phyloP scores from a whole-genome alignment of 2,797 vertebrate species.

The Halcyon chelicuti region DNA sequence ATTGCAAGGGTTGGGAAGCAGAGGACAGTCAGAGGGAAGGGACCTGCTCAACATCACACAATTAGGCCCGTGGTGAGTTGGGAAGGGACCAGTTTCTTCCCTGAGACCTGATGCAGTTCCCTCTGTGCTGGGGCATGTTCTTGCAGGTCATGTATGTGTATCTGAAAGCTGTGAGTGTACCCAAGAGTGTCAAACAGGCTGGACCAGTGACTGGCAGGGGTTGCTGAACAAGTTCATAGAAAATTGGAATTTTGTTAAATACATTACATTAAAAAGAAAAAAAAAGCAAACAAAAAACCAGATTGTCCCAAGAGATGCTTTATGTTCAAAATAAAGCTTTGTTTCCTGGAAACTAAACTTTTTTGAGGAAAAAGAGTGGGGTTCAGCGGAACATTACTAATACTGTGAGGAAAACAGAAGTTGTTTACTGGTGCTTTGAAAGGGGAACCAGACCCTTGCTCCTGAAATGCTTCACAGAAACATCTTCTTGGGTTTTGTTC shows the following conservation, averaged over 20 bases:
- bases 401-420: background rate
- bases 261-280: background rate
- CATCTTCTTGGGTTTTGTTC: background rate
- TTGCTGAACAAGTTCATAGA: background rate
- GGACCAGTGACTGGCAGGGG: background rate
- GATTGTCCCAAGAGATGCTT: background rate
- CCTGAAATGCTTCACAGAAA: background rate
- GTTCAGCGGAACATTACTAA: background rate
- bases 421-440: background rate
- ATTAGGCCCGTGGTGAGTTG: background rate
- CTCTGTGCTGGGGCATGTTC: background rate
- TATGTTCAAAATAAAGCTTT: background rate
- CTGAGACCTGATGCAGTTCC: background rate
- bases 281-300: background rate
- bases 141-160: background rate
- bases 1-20: background rate
- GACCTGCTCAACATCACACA: background rate
- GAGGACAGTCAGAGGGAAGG: background rate
- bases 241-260: background rate
- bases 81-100: background rate
- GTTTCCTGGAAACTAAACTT: background rate
- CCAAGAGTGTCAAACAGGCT: background rate
- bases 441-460: background rate
- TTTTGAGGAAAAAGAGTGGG: accelerated
- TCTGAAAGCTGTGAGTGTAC: background rate